Base-by-base conservation (phyloP, 2,113 vertebrate genomes). In the Siniperca chuatsi region DNA sequence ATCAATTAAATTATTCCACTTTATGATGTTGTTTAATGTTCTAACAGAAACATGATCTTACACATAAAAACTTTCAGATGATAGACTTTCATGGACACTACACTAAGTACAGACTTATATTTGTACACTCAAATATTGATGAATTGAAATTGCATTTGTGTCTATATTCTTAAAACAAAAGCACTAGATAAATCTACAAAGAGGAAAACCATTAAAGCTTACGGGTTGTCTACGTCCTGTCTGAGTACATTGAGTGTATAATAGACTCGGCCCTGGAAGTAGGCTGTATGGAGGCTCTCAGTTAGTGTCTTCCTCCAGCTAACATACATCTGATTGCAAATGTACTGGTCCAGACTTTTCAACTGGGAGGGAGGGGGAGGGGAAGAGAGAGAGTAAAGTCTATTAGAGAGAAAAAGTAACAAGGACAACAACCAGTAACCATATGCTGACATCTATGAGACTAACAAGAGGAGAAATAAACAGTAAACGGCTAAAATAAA, bases 221-320 rank as follows among this genome's bases (percentile, higher is more conserved):
- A 99, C 98, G 98, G 98, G 91, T 99, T 99, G 89, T 99, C 98
- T 21, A 99, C 60, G 90, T 97, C 97, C 71, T 98, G 96, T 3
- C 73, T 93, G 79, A 98, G 96, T 50, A 98, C 93, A 0, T 98
- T 98, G 77, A 99, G 96, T 11, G 93, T 97, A 91, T 99, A 99
- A 94, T 99, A 99, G 73, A 97, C 96, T 13, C 97, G 95, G 68
- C 96, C 96, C 84, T 94, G 96, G 95, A 99, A 99, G 93, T 99
- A 99, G 76, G 94, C 91, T 9, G 4, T 82, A 75, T 99, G 98
- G n/a, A 99, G 97, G 66, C 96, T 94, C 90, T 98, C 96, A 0
- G 98, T 99, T 76, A 99, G 96, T n/a, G 93, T 96, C 75, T 95
- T 96, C 89, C 98, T 97, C 97, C 98, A 99, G 92, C 90, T 96